A percentile compares a stretch with the other conserved stretches of the same genome.
Evolutionary conservation across 2,888 invertebrate genomes (phyloP).

Genomic region (Lasiommata megera): DNA sequence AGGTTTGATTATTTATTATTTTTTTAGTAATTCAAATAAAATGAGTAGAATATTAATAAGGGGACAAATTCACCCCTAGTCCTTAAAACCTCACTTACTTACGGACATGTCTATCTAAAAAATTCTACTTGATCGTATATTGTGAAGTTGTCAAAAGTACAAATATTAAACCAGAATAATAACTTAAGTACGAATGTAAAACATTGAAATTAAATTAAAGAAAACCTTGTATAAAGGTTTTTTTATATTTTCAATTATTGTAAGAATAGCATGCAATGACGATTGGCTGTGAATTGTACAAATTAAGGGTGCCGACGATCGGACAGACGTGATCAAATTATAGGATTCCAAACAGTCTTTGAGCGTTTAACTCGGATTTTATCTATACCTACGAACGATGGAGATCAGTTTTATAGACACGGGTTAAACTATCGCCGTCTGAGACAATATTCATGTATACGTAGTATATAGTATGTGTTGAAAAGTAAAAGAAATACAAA

Average conservation of each 20-base stretch:
- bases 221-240: not conserved
- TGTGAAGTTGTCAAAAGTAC: no score
- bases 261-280: not conserved
- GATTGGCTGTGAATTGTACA: slow-evolving; percentile 4
- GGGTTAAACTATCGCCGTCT: not conserved
- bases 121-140: no score
- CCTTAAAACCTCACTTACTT: no score
- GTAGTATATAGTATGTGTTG: no score
- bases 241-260: slow-evolving; percentile 1
- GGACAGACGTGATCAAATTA: slow-evolving; percentile 12
- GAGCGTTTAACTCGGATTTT: not conserved
- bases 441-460: not conserved
- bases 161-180: no score
- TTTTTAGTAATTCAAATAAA: no score
- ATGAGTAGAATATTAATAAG: no score
- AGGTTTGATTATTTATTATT: no score
- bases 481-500: no score
- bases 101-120: no score
- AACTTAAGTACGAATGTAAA: not conserved
- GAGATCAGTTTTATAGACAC: not conserved
- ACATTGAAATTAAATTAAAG: not conserved
- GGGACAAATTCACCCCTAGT: no score
- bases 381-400: not conserved
- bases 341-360: slow-evolving; percentile 1
- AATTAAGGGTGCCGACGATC: not conserved